Evolutionary conservation across 2,113 vertebrate genomes (phyloP), one percentile per base, ranked within the genome.

Genomic region (Cynocephalus volans): DNA sequence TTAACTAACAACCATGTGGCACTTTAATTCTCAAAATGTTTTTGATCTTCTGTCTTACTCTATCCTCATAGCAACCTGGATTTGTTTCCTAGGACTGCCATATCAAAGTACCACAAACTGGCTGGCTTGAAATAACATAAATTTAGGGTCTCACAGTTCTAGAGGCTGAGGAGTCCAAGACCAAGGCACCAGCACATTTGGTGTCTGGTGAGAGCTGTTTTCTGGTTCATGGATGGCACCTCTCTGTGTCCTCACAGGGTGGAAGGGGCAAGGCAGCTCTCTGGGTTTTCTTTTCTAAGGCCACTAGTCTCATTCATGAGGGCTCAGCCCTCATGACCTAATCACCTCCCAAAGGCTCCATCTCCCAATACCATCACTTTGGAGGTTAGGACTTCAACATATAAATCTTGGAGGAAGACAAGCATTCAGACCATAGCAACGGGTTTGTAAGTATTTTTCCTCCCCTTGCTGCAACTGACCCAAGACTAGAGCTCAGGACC

Each of bases 11-110:
- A 15, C 41, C 75, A 69, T 18, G 48, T 9, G 56, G 3, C 17
- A 52, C 41, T 80, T 94, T 56, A 82, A 88, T 80, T 85, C 69
- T 62, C 28, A 84, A 84, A 84, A 23, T 77, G 18, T 28, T 81
- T 92, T 91, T 33, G 45, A 50, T 77, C 48, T 79, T 81, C 54
- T 60, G 3, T 48, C 12, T 82, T 21, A 70, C 17, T 60, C 33
- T 23, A 33, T 36, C 70, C 64, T 81, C 23, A 72, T 0, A 64
- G 33, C 10, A 70, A 50, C 24, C 56, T 31, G 11, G 58, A 8
- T 18, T 75, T 90, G 65, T 70, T 31, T 91, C 36, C 64, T 4
- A n/a, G 41, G 24, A 41, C 15, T 62, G 15, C 28, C 21, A 14
- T 54, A 33, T 45, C 67, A 64, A 69, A 89, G 58, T 17, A 67